These are phyloP conservation scores for Dryobates pubescens DNA, from an alignment of 2,797 vertebrate species.

Conservation along the genomic window DNA sequence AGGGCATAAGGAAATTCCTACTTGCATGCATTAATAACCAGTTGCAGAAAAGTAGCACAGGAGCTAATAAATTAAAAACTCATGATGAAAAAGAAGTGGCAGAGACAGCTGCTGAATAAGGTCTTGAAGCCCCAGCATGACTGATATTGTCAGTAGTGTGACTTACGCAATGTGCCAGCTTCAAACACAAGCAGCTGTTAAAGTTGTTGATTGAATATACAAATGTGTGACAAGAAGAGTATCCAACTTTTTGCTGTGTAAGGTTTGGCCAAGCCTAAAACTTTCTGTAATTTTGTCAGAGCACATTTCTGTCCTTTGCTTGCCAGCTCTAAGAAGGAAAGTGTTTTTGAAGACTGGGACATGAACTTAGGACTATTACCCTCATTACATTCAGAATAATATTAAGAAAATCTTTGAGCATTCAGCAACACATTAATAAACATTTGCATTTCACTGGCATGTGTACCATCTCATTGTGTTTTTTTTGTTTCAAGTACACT, in stretches of 20 bases:
- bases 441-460: not conserved
- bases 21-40: not conserved
- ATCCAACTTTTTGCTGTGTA: not conserved
- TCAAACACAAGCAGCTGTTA: conserved; percentile 36
- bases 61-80: not conserved
- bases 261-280: not conserved
- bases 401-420: not conserved
- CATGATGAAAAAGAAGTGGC: not conserved
- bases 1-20: not conserved
- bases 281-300: conserved; percentile 21
- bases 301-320: not conserved
- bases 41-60: not conserved
- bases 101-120: conserved; percentile 34
- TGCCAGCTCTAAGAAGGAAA: not conserved
- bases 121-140: not conserved
- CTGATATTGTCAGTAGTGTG: not conserved
- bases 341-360: not conserved
- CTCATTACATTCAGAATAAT: not conserved
- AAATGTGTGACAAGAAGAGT: conserved; percentile 11
- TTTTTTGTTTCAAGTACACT: not conserved
- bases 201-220: conserved; percentile 35
- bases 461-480: not conserved
- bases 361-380: not conserved
- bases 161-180: conserved; percentile 11
- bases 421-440: not conserved